Percentiles rank a stretch among this genome's conserved stretches.
phyloP scores from a whole-genome alignment of 2,797 vertebrate species.

The Loriculus beryllinus region DNA sequence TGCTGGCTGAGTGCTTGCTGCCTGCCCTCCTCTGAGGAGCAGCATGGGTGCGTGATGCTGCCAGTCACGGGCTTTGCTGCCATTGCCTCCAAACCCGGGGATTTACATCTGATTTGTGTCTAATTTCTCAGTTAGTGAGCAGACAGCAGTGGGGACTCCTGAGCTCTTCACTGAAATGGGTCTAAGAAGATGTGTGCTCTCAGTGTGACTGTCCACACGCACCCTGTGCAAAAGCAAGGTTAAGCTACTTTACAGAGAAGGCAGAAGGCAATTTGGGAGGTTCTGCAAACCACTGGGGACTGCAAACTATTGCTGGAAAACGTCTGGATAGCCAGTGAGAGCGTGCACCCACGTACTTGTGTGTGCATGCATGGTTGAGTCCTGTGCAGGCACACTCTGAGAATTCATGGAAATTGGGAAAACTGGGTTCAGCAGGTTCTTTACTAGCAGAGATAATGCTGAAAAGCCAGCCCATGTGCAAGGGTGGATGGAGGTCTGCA shows the following conservation, averaged over 20 bases:
- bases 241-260: background rate
- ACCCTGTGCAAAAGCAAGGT: background rate
- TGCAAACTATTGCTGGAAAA: background rate
- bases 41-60: rapidly evolving
- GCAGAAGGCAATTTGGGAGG: background rate
- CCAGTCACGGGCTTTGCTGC: background rate
- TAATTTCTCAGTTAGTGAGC: background rate
- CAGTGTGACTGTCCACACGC: background rate
- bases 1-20: rapidly evolving
- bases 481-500: background rate
- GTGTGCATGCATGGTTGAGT: rapidly evolving
- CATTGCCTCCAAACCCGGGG: background rate
- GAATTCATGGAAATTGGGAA: background rate
- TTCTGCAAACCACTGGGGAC: background rate
- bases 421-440: rapidly evolving
- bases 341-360: rapidly evolving
- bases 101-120: background rate
- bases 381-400: background rate
- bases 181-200: background rate
- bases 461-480: background rate
- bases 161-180: background rate
- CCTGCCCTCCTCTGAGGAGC: background rate
- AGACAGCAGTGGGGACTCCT: background rate
- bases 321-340: background rate
- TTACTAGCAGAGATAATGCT: background rate